Evolutionary conservation across 1,140 invertebrate species (phyloP), one percentile per base, ranked within the genome.

Genomic region (Macrotrachela quadricornifera): DNA sequence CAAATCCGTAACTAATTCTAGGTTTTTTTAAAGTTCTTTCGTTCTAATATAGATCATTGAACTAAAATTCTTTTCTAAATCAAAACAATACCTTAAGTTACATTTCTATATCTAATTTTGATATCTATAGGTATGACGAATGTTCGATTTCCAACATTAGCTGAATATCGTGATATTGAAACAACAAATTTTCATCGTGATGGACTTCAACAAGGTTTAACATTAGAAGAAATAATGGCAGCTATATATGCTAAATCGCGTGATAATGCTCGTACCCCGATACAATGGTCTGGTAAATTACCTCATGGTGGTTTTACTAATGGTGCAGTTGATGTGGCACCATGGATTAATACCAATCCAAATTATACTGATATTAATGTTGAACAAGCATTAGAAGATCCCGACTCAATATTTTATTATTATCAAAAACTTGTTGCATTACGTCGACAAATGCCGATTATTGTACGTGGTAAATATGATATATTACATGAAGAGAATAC

Each of bases 211-310:
- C 40, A 13, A 13, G 40, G 15, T 42, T 13, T 14, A 13, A 3
- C 12, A 4, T 14, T 14, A 42, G 40, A 42, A 4, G 40, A 42
- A 14, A 13, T 42, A 2, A 42, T 15, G 40, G 15, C 40, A 6
- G 40, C 40, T 42, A 14, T 14, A 6, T 14, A 14, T 42, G 40
- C 40, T 42, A 14, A 42, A 15, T 15, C 1, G 13, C 69, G 79
- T 10, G 79, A 82, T 65, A 76, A 77, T 0, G 69, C 61, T 18
- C 72, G 80, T 10, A 79, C 79, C 0, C 80, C 80, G 0, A 80
- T 79, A 63, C 80, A 81, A 57, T 82, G 80, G 80, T 72, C 76
- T 54, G 57, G 59, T 16, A 58, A 61, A 0, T 57, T 18, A 8
- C 74, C 75, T 62, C 78, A 78, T 10, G 79, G 79, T 49, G 62